These are phyloP conservation scores for Dryoscopus gambensis DNA, from an alignment of 2,113 vertebrate species.

Conservation along the genomic window DNA sequence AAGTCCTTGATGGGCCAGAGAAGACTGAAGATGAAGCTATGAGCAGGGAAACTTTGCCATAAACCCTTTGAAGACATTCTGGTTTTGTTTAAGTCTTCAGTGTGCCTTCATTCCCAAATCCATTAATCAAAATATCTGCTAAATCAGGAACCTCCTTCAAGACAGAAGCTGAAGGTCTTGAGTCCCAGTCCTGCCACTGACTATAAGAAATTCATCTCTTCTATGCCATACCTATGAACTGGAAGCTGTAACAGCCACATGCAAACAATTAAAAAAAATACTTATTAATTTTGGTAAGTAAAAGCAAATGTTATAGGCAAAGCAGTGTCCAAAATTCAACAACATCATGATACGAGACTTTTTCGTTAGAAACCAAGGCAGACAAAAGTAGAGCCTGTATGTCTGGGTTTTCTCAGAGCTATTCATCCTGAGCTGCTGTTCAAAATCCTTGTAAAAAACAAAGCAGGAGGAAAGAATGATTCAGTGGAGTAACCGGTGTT, in stretches of 20 bases:
- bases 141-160: neutral
- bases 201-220: neutral
- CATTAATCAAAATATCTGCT: neutral
- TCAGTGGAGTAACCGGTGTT: neutral
- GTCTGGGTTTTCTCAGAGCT: neutral
- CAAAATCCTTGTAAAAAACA: neutral
- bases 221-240: neutral
- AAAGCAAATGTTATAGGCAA: neutral
- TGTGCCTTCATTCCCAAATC: neutral
- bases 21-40: neutral
- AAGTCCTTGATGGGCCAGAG: neutral
- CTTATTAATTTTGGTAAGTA: neutral
- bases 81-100: neutral
- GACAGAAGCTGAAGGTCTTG: neutral
- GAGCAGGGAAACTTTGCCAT: neutral
- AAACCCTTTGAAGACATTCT: neutral
- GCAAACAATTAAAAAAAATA: neutral
- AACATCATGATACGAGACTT: neutral
- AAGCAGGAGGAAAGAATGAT: constrained; percentile 10
- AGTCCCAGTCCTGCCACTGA: neutral
- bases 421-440: neutral
- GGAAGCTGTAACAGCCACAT: neutral
- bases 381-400: neutral
- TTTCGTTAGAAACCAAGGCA: neutral
- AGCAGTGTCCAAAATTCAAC: neutral